Conservation (phyloP, 1,140 invertebrate species). For the Riptortus pedestris region DNA sequence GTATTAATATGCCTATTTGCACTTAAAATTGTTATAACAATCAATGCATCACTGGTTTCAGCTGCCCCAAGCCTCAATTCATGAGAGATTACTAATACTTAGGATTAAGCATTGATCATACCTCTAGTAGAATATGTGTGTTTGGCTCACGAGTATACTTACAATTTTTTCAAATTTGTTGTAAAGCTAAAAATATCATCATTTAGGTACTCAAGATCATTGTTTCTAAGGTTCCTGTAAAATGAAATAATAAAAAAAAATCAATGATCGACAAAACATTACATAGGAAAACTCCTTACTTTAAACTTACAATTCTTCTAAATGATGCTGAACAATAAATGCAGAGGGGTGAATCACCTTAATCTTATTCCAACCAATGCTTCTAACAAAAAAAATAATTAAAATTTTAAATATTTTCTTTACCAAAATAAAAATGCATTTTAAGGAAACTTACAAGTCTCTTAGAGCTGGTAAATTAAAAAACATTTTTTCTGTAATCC, state of each 20-base stretch:
- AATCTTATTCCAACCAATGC: not conserved
- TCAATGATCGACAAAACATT: slow-evolving; percentile 21
- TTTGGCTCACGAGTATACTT: not conserved
- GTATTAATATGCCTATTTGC: no score
- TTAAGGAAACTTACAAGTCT: slow-evolving; percentile 40
- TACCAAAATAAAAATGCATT: not conserved
- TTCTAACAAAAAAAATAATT: not conserved
- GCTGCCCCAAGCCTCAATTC: no score
- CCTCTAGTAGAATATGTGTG: no score
- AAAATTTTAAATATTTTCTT: no score
- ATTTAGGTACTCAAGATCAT: not conserved
- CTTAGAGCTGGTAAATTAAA: slow-evolving; percentile 37
- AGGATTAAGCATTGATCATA: no score
- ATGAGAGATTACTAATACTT: not conserved
- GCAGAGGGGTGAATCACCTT: not conserved
- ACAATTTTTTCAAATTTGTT: not conserved
- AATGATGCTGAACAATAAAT: not conserved
- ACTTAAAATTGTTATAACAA: no score
- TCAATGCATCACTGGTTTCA: no score
- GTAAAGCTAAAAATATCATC: not conserved
- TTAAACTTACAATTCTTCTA: not conserved
- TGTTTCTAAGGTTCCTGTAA: not conserved
- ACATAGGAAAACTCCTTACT: no score
- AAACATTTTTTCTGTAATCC: slow-evolving; percentile 40
- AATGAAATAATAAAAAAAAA: slow-evolving; percentile 25